Evolutionary conservation across 2,888 invertebrate genomes (phyloP).

Genomic region (Mythimna vitellina): DNA sequence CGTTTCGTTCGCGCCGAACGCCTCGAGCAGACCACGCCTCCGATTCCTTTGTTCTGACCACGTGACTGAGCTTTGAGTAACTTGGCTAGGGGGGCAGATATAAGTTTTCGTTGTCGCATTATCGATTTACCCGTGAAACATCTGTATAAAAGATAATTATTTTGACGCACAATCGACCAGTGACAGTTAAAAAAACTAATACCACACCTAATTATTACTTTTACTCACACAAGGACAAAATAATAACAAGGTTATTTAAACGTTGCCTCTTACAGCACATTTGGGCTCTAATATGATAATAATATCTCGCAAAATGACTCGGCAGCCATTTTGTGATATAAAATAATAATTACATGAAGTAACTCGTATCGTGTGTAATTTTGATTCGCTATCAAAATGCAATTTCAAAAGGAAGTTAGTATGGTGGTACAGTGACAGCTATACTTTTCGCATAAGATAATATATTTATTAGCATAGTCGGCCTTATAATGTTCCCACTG

Average conservation of each 20-base stretch:
- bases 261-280: slow-evolving; percentile 46
- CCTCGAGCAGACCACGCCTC: too few species aligned
- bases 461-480: too few species aligned
- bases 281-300: slow-evolving; percentile 59
- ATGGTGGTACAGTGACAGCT: not conserved
- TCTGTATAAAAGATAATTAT: too few species aligned
- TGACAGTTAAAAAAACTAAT: too few species aligned
- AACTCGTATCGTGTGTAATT: slow-evolving; percentile 57
- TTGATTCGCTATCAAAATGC: slow-evolving; percentile 64
- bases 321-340: slow-evolving; percentile 61
- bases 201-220: not conserved
- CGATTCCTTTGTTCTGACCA: too few species aligned
- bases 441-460: not conserved
- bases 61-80: too few species aligned
- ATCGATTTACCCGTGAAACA: too few species aligned
- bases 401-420: slow-evolving; percentile 32
- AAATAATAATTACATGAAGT: slow-evolving; percentile 58
- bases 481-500: too few species aligned
- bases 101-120: too few species aligned
- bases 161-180: too few species aligned
- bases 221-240: slow-evolving; percentile 8
- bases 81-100: too few species aligned
- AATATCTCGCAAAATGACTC: slow-evolving; percentile 47
- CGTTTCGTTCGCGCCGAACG: too few species aligned
- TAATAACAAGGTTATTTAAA: slow-evolving; percentile 38